phyloP scores from a whole-genome alignment of 2,888 invertebrate genomes.

The Sphaerophoria rueppellii region DNA sequence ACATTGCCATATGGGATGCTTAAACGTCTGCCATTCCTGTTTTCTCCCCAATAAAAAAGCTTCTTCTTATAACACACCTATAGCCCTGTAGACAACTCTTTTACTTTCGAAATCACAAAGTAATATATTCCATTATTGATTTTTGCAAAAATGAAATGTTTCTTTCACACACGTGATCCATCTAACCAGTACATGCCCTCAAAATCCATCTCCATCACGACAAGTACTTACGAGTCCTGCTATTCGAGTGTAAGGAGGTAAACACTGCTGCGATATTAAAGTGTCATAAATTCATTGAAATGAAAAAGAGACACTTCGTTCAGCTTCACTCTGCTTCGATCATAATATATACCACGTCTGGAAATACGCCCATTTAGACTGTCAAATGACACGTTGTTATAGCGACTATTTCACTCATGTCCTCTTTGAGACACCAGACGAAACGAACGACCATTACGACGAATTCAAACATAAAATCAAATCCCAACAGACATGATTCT shows the following conservation, averaged over 20 bases:
- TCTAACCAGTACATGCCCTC: background rate
- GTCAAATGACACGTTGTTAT: conserved; percentile 11
- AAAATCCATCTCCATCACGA: background rate
- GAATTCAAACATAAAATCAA: conserved; percentile 51
- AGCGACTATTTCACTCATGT: conserved; percentile 24
- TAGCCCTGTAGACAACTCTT: too few relatives aligned
- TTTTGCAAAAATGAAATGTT: background rate
- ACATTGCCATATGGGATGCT: too few relatives aligned
- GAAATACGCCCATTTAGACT: conserved; percentile 11
- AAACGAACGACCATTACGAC: conserved; percentile 10
- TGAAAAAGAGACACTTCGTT: conserved; percentile 38
- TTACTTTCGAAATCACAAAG: too few relatives aligned
- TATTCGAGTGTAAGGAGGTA: background rate
- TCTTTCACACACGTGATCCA: conserved; percentile 10
- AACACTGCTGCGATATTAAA: conserved; percentile 14
- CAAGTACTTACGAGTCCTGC: too few relatives aligned
- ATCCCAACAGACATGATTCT: conserved; percentile 33
- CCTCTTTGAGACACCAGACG: conserved; percentile 29
- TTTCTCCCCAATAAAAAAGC: too few relatives aligned
- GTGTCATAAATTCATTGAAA: conserved; percentile 48
- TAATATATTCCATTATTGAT: too few relatives aligned
- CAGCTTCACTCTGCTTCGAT: conserved; percentile 5
- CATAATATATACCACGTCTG: conserved; percentile 29
- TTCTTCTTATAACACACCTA: too few relatives aligned
- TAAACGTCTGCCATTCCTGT: too few relatives aligned